Base-by-base conservation (phyloP, 2,888 invertebrate genomes). In the Trichopoda pennipes region DNA sequence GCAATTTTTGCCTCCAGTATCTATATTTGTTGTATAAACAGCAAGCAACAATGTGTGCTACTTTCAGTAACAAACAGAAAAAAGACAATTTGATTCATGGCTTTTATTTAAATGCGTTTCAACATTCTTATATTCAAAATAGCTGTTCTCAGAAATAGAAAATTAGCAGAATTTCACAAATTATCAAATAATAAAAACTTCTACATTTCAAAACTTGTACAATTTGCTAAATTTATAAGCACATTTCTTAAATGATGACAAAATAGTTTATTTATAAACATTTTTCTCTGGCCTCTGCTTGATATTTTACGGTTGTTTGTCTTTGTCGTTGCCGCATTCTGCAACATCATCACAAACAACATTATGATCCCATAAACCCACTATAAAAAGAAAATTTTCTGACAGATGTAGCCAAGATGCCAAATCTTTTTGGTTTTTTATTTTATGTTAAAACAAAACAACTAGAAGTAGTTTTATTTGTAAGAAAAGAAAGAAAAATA, bases 231-330 rank as follows among this genome's bases (percentile, higher is more conserved):
- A 51, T 51, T 47, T 56, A 9, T 63, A 47, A 0, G 12, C 1
- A 53, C 60, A 66, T 32, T 61, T 76, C 64, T 63, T n/a, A 21
- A 58, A 64, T 60, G 70, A 75, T 82, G 82, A 72, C 75, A 82
- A 79, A 72, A 79, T 75, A 72, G 60, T 79, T 75, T 82, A 82
- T 82, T 82, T 75, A 72, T 79, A 79, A 78, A 75, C 0, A 63
- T 64, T 63, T n/a, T 56, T 68, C 66, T 74, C 61, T 53, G 9
- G 55, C 77, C 21, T 61, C 35, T 42, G 61, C 56, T 73, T 61
- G 51, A 53, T 58, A 38, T 58, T 60, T 60, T 42, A 32, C 28
- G 1, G 21, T 35, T 64, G 16, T 17, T 21, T 53, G n/a, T 35
- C 32, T 42, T 63, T 32, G 23, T 4, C 6, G 21, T 63, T 44